Conservation (phyloP, 2,888 invertebrate species). For the Frankliniella intonsa region DNA sequence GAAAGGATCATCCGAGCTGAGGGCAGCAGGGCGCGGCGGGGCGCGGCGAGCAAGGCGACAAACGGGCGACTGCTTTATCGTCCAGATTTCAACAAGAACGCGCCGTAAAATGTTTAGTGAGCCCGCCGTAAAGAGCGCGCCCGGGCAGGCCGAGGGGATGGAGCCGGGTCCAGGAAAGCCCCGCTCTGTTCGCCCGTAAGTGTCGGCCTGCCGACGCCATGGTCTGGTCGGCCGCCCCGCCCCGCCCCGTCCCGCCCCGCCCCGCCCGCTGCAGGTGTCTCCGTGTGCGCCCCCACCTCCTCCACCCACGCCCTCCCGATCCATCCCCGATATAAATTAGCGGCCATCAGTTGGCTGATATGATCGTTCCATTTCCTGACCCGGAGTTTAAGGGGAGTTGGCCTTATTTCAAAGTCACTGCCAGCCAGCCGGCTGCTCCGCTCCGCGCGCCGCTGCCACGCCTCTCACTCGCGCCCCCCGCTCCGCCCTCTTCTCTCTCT, state of each 20-base stretch:
- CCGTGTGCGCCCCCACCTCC: neutral
- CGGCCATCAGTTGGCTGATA: constrained; percentile 16
- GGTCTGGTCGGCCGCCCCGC: neutral
- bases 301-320: neutral
- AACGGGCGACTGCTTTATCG: constrained; percentile 12
- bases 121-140: neutral
- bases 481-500: neutral
- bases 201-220: too few relatives aligned
- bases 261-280: neutral
- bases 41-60: neutral
- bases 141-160: neutral
- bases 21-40: neutral
- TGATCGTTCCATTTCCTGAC: constrained; percentile 23
- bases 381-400: constrained; percentile 11
- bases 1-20: neutral
- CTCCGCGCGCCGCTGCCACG: neutral
- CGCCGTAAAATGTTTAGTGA: constrained; percentile 25
- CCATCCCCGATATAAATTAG: constrained; percentile 21
- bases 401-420: constrained; percentile 23
- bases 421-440: neutral
- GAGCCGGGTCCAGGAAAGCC: too few relatives aligned
- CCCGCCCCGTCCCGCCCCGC: neutral
- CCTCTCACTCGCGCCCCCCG: neutral
- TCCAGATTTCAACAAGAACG: constrained; percentile 13
- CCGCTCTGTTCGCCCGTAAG: too few relatives aligned